Conservation (phyloP, 2,888 invertebrate genomes). For the Azorinus chamasolen region DNA sequence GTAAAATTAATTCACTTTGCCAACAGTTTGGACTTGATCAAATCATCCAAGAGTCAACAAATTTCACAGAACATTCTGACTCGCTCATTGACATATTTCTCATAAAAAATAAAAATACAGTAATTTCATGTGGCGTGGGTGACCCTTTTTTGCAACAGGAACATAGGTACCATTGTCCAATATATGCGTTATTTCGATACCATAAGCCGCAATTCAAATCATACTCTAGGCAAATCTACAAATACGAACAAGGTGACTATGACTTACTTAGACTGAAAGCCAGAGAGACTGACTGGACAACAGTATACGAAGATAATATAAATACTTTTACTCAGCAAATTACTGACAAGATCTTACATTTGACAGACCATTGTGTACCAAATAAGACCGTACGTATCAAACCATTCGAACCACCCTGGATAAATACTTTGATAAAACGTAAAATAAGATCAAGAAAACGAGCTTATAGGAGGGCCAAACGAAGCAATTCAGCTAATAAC, state of each 20-base stretch:
- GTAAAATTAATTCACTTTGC: slow-evolving; percentile 4
- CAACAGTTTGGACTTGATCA: neutral
- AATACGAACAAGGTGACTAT: slow-evolving; percentile 12
- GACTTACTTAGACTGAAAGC: neutral
- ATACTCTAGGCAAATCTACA: slow-evolving; percentile 9
- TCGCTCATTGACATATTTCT: slow-evolving; percentile 13
- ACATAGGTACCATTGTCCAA: slow-evolving; percentile 11
- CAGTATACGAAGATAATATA: neutral
- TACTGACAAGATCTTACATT: neutral
- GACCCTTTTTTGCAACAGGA: slow-evolving; percentile 8
- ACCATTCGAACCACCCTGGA: neutral
- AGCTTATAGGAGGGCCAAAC: slow-evolving; percentile 1
- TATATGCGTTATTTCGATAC: slow-evolving; percentile 1
- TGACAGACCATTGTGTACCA: neutral
- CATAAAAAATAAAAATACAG: neutral
- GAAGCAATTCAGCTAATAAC: neutral
- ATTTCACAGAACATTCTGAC: neutral
- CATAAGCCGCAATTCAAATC: neutral
- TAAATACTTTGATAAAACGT: neutral
- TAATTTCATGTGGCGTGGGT: slow-evolving; percentile 5
- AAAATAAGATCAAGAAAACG: slow-evolving; percentile 1
- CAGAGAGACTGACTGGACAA: neutral
- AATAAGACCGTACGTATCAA: neutral
- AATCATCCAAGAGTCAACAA: slow-evolving; percentile 17
- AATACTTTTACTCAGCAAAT: neutral